Evolutionary conservation across 1,140 invertebrate genomes (phyloP).

Genomic region (Lordiphosa clarofinis): DNA sequence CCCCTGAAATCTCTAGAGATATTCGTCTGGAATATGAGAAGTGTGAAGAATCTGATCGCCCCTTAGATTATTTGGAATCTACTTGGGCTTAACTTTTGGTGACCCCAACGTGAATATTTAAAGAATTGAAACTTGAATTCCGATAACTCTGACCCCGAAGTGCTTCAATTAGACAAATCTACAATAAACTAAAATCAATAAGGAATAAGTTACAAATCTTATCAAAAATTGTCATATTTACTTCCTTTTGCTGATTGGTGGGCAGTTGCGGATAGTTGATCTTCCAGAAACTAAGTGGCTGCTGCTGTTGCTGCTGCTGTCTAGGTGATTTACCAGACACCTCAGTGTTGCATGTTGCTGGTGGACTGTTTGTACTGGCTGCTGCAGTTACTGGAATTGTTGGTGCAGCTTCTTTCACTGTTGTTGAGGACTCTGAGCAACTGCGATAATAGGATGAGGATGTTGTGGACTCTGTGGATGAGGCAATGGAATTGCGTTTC

Average conservation of each 20-base stretch:
- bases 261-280: slow-evolving; percentile 48
- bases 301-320: slow-evolving; percentile 24
- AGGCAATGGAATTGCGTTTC: slow-evolving; percentile 42
- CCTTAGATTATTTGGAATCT: too few relatives aligned
- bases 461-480: slow-evolving; percentile 28
- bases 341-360: slow-evolving; percentile 7
- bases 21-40: too few relatives aligned
- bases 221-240: slow-evolving; percentile 2
- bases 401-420: not conserved
- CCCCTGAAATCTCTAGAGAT: too few relatives aligned
- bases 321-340: slow-evolving; percentile 5
- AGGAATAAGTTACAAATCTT: not conserved
- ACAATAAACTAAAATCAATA: too few relatives aligned
- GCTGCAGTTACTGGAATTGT: too few relatives aligned
- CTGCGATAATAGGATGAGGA: slow-evolving; percentile 37
- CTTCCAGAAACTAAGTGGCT: slow-evolving; percentile 60
- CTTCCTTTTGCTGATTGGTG: slow-evolving; percentile 52
- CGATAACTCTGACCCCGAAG: too few relatives aligned
- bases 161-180: too few relatives aligned
- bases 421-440: slow-evolving; percentile 25
- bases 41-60: too few relatives aligned
- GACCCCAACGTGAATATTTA: too few relatives aligned
- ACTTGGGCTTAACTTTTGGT: too few relatives aligned
- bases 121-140: too few relatives aligned
- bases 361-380: not conserved